Evolutionary conservation across 2,797 vertebrate species (phyloP).

Genomic region (Melopsittacus undulatus): DNA sequence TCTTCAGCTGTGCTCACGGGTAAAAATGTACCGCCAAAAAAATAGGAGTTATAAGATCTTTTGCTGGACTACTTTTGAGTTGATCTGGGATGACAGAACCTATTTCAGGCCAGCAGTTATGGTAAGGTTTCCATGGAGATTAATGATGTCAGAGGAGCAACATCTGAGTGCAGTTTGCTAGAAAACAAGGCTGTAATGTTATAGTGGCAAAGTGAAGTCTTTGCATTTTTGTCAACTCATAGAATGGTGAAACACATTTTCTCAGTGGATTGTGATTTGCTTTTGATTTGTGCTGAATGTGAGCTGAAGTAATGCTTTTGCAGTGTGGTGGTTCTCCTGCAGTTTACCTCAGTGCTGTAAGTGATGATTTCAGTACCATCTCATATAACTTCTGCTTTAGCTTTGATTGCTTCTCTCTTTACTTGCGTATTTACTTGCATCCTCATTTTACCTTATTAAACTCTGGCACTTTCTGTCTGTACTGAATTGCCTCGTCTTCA

Average conservation of each 20-base stretch:
- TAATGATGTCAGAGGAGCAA: slow-evolving; percentile 81
- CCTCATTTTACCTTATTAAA: background rate
- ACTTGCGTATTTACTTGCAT: background rate
- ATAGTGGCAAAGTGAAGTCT: background rate
- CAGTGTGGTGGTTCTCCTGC: background rate
- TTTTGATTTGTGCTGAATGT: background rate
- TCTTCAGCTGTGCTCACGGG: slow-evolving; percentile 13
- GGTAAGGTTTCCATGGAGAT: slow-evolving; percentile 85
- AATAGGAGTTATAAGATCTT: slow-evolving; percentile 52
- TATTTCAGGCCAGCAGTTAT: slow-evolving; percentile 76
- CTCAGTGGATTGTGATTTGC: background rate
- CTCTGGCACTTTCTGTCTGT: background rate
- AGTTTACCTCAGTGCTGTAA: background rate
- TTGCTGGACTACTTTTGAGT: slow-evolving; percentile 57
- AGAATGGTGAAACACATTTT: background rate
- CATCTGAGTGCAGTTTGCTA: slow-evolving; percentile 80
- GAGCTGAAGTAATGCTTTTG: background rate
- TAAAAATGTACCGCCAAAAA: slow-evolving; percentile 43
- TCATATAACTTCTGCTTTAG: background rate
- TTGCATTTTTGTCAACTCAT: background rate
- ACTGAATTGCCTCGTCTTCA: background rate
- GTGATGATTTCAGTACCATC: background rate
- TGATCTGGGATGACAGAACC: slow-evolving; percentile 74
- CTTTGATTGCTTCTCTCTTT: background rate
- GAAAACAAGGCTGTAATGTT: slow-evolving; percentile 39